Conservation (phyloP, 2,888 invertebrate species). For the Alsophila aescularia region DNA sequence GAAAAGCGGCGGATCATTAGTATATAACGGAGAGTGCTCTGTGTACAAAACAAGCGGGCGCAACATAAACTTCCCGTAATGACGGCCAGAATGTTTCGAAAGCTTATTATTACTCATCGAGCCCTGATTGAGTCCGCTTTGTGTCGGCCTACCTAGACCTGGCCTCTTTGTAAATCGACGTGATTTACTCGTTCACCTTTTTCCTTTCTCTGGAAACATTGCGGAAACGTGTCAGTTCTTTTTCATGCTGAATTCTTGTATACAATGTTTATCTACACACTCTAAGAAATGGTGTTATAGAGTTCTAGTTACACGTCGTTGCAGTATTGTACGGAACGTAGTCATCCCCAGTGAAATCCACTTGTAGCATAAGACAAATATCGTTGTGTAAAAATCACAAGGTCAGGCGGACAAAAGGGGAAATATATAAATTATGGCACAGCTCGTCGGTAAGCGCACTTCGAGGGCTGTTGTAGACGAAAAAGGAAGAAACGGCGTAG, state of each 20-base stretch:
- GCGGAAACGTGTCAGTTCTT: slow-evolving; percentile 17
- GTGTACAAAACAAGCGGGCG: slow-evolving; percentile 26
- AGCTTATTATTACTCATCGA: slow-evolving; percentile 35
- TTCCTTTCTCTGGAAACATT: slow-evolving; percentile 16
- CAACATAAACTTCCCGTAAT: slow-evolving; percentile 32
- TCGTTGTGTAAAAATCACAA: slow-evolving; percentile 29
- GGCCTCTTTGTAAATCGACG: slow-evolving; percentile 19
- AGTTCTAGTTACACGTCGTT: slow-evolving; percentile 5
- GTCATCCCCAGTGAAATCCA: slow-evolving; percentile 12
- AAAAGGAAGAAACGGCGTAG: slow-evolving; percentile 42
- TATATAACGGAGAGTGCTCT: slow-evolving; percentile 23
- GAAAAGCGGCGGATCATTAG: slow-evolving; percentile 25
- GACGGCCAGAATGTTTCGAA: slow-evolving; percentile 27
- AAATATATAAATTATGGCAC: slow-evolving; percentile 42
- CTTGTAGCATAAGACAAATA: slow-evolving; percentile 34
- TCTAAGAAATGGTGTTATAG: background rate
- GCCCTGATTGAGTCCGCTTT: slow-evolving; percentile 30
- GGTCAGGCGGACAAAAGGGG: slow-evolving; percentile 37
- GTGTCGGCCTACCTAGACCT: slow-evolving; percentile 14
- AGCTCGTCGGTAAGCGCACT: slow-evolving; percentile 39
- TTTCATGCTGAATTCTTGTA: background rate
- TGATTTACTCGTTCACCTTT: slow-evolving; percentile 24
- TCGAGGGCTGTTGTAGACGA: slow-evolving; percentile 45
- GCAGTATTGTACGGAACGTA: background rate
- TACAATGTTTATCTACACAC: background rate